Conservation (phyloP, 2,113 vertebrate genomes). For the Ceratotherium simum region DNA sequence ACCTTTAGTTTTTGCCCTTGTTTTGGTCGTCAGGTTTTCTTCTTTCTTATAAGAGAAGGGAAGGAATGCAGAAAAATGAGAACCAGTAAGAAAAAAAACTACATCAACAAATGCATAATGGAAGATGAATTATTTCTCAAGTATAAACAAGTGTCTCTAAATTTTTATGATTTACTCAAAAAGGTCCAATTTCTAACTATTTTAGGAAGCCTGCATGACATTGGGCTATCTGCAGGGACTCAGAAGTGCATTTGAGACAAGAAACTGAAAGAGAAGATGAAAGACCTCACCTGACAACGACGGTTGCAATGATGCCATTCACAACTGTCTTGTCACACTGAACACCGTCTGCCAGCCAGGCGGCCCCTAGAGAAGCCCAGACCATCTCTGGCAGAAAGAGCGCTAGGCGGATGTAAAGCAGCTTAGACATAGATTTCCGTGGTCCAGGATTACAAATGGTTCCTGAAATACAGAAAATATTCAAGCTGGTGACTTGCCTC, state of each 20-base stretch:
- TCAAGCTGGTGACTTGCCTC: not conserved
- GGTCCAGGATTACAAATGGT: constrained; percentile 96
- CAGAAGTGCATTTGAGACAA: not conserved
- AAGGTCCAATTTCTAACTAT: not conserved
- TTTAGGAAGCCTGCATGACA: accelerated
- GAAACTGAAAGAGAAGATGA: not conserved
- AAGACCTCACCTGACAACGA: constrained; percentile 91
- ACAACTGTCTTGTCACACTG: constrained; percentile 91
- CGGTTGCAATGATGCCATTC: constrained; percentile 89
- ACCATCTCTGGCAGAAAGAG: constrained; percentile 95
- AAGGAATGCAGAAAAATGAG: not conserved
- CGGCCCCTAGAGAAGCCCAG: constrained; percentile 94
- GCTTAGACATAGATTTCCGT: constrained; percentile 92
- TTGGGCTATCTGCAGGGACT: not conserved
- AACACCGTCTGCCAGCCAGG: constrained; percentile 92
- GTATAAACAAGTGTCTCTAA: not conserved
- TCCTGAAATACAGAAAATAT: constrained; percentile 86
- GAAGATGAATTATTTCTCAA: not conserved
- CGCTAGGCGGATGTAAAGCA: constrained; percentile 93
- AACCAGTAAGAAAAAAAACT: not conserved
- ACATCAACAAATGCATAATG: not conserved
- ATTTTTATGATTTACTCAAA: not conserved
- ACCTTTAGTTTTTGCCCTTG: not conserved
- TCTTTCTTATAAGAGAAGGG: not conserved
- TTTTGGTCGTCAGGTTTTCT: not conserved